These are phyloP conservation scores for Calcarius ornatus DNA, from an alignment of 2,113 vertebrate species.

Conservation along the genomic window DNA sequence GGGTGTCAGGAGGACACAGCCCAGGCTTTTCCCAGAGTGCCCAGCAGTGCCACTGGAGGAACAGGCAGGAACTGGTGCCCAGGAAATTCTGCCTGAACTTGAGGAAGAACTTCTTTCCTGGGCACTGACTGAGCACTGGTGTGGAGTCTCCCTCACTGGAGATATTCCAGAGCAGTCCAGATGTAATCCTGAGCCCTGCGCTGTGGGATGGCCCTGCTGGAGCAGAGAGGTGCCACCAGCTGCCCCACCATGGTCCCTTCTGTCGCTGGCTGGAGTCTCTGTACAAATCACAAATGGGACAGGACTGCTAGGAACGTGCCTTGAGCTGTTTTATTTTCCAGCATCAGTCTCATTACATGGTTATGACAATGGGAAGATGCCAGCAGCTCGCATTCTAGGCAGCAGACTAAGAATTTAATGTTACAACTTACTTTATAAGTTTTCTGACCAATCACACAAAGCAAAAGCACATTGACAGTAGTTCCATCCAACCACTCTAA, in stretches of 20 bases:
- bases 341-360: too few relatives aligned
- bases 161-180: background rate
- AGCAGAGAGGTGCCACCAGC: background rate
- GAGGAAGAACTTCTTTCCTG: background rate
- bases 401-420: too few relatives aligned
- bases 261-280: accelerated
- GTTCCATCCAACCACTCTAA: too few relatives aligned
- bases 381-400: too few relatives aligned
- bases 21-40: background rate
- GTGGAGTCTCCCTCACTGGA: background rate
- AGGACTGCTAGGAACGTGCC: too few relatives aligned
- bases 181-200: background rate
- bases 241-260: background rate
- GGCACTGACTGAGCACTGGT: background rate
- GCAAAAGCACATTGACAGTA: too few relatives aligned
- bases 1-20: background rate
- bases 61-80: background rate
- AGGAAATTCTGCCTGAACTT: background rate
- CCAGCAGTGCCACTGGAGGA: background rate
- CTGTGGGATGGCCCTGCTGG: background rate
- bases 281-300: too few relatives aligned
- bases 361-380: too few relatives aligned
- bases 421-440: too few relatives aligned
- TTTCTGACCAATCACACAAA: too few relatives aligned
- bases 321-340: too few relatives aligned